A percentile compares a stretch with the other conserved stretches of the same genome.
Conservation (phyloP, 2,113 vertebrate species). For the Triplophysa tibetana region DNA sequence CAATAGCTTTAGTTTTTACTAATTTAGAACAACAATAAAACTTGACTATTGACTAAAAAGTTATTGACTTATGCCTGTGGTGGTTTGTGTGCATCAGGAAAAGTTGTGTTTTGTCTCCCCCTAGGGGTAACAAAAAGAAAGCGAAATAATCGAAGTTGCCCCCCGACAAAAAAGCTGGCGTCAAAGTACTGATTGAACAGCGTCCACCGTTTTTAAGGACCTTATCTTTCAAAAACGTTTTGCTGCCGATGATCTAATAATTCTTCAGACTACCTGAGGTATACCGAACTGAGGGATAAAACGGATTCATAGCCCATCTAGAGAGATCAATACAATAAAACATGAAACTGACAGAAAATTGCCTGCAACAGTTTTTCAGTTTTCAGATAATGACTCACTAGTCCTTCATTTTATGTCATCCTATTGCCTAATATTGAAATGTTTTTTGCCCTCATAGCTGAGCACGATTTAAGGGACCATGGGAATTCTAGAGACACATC, state of each 20-base stretch:
- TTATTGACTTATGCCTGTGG: neutral
- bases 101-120: slow-evolving; percentile 68
- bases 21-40: neutral
- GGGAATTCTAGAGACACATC: slow-evolving; percentile 69
- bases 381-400: neutral
- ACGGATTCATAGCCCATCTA: neutral
- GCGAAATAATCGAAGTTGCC: neutral
- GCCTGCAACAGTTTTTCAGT: neutral
- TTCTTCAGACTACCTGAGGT: slow-evolving; percentile 17
- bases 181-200: slow-evolving; percentile 10
- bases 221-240: slow-evolving; percentile 8
- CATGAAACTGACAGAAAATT: neutral
- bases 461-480: slow-evolving; percentile 72
- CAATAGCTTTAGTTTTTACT: too few relatives aligned
- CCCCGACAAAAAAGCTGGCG: neutral
- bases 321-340: slow-evolving; percentile 3
- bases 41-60: neutral
- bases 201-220: slow-evolving; percentile 22
- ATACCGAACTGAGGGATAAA: neutral
- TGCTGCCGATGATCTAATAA: slow-evolving; percentile 17
- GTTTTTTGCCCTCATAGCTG: slow-evolving; percentile 57
- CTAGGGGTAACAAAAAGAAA: slow-evolving; percentile 48
- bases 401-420: too few relatives aligned
- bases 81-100: neutral
- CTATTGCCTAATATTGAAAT: neutral